Percentiles rank a stretch among this genome's conserved stretches.
phyloP scores from a whole-genome alignment of 1,140 invertebrate genomes.

The Copidosoma floridanum region DNA sequence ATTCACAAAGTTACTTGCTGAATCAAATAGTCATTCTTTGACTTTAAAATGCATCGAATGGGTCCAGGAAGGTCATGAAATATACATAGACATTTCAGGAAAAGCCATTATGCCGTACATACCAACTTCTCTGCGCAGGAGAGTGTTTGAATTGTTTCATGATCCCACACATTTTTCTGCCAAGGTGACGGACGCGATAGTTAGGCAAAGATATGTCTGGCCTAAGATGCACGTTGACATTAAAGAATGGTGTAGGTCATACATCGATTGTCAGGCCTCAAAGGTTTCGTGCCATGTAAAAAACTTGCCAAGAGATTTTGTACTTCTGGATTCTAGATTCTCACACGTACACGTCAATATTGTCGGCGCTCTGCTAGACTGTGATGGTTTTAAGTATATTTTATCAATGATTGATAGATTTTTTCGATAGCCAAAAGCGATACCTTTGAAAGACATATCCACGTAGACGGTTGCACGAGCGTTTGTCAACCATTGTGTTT shows the following conservation, averaged over 20 bases:
- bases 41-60: background rate
- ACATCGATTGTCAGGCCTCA: constrained; percentile 26
- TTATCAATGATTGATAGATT: constrained; percentile 23
- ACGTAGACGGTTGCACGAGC: background rate
- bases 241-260: constrained; percentile 19
- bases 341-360: constrained; percentile 49
- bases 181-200: constrained; percentile 13
- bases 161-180: constrained; percentile 32
- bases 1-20: background rate
- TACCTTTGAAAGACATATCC: background rate
- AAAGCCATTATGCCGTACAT: constrained; percentile 29
- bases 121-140: constrained; percentile 23
- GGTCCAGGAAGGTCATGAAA: background rate
- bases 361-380: constrained; percentile 45
- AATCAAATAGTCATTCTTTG: background rate
- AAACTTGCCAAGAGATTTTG: background rate
- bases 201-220: constrained; percentile 21
- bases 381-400: constrained; percentile 29
- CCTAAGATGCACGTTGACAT: constrained; percentile 25
- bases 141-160: constrained; percentile 29
- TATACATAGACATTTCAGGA: constrained; percentile 19
- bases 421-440: background rate
- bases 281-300: constrained; percentile 17
- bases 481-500: background rate
- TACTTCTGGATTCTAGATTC: constrained; percentile 32